Base-by-base conservation (phyloP, 2,888 invertebrate genomes). In the Cosmorhoe ocellata region DNA sequence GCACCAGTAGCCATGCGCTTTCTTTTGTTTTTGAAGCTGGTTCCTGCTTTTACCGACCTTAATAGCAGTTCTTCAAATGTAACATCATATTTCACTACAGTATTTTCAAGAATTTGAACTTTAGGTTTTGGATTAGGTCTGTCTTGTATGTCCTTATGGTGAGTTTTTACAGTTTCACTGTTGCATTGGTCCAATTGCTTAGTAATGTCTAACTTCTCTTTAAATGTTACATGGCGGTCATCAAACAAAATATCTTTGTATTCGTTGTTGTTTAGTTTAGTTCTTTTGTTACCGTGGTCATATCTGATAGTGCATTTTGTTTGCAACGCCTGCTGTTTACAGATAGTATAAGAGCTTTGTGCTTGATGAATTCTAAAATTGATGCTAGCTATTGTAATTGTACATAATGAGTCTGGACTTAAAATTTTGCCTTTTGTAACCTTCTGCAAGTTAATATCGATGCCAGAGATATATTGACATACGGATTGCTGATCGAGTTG, bases 11-110 rank as follows among this genome's bases (percentile, higher is more conserved):
- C 32, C 9, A 32, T n/a, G 11, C 42, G 32, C 10, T 18, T 42
- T 32, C 5, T 42, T n/a, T 30, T 39, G 5, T 7, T 39, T 39
- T 30, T 39, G 28, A n/a, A 30, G 41, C 37, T 45, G 24, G 49
- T 51, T 8, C 46, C 51, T 42, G 46, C 51, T 38, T 51, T 51
- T 24, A 51, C 37, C 11, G 30, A 37, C 46, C 40, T 37, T 8
- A 51, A 31, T 24, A 51, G 22, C 27, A 46, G 37, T 13, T 51
- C 41, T 46, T 51, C 51, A 46, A 51, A 51, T 7, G 46, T 46
- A 10, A 51, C 32, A 24, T 24, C 24, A 24, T 24, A 24, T 24
- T 24, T 24, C 24, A 24, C 7, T 32, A 31, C 12, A 11, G 32
- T 41, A 37, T 46, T 33, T 13, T 51, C 51, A 32, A 51, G 51